These are phyloP conservation scores for Tamias sibiricus DNA, from an alignment of 2,113 vertebrate species.

Conservation along the genomic window DNA sequence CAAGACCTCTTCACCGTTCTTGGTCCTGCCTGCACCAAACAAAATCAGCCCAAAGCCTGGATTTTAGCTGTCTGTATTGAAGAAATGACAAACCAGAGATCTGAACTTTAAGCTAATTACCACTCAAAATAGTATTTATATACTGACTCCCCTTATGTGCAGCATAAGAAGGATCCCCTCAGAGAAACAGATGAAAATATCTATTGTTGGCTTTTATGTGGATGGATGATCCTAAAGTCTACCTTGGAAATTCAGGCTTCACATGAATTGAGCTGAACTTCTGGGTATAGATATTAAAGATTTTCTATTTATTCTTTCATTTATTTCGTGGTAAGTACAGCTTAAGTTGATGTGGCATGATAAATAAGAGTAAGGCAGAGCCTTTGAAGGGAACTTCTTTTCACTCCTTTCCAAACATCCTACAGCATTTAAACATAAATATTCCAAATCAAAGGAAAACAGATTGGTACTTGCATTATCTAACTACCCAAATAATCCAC, in stretches of 20 bases:
- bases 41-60: not conserved
- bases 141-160: not conserved
- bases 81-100: not conserved
- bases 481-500: not conserved
- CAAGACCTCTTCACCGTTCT: not conserved
- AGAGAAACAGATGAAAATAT: constrained; percentile 25
- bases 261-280: constrained; percentile 27
- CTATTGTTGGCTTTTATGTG: constrained; percentile 5
- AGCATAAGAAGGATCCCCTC: not conserved
- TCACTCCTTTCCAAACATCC: not conserved
- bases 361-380: constrained; percentile 7
- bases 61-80: not conserved
- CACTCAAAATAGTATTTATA: constrained; percentile 41
- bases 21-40: not conserved
- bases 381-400: not conserved
- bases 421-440: constrained; percentile 17
- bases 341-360: constrained; percentile 5
- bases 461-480: not conserved
- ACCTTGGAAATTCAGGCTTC: constrained; percentile 22
- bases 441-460: not conserved
- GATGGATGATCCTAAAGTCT: not conserved
- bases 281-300: constrained; percentile 42
- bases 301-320: not conserved
- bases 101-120: constrained; percentile 45
- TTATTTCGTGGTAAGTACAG: constrained; percentile 25